Conservation (phyloP, 2,797 vertebrate genomes). For the Coendou prehensilis region DNA sequence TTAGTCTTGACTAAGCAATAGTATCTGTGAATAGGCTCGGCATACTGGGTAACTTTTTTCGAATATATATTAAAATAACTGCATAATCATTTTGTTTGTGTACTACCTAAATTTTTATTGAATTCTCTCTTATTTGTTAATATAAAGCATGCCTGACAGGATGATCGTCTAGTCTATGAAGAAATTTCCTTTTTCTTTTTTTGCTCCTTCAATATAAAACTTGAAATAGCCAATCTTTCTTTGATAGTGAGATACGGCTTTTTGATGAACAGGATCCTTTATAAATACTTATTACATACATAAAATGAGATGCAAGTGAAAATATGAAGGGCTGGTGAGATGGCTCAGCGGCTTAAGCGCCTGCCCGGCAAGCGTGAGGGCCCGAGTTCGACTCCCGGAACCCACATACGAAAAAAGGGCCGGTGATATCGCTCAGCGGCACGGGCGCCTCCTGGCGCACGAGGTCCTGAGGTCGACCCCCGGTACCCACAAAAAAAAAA, state of each 20-base stretch:
- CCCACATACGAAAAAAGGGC: no score
- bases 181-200: not conserved
- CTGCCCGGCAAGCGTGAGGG: no score
- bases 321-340: no score
- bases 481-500: no score
- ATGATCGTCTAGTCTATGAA: not conserved
- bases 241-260: not conserved
- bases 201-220: not conserved
- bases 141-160: not conserved
- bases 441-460: no score
- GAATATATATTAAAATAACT: slow-evolving; percentile 36
- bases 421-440: no score
- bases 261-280: slow-evolving; percentile 2
- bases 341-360: no score
- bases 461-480: no score
- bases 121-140: not conserved
- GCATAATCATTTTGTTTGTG: not conserved
- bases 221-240: not conserved
- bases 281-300: not conserved
- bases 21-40: not conserved
- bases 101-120: not conserved
- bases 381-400: no score
- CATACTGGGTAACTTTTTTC: slow-evolving; percentile 20
- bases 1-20: not conserved
- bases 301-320: not conserved